Base-by-base conservation (phyloP, 1,140 invertebrate species). In the Eriosoma lanigerum region DNA sequence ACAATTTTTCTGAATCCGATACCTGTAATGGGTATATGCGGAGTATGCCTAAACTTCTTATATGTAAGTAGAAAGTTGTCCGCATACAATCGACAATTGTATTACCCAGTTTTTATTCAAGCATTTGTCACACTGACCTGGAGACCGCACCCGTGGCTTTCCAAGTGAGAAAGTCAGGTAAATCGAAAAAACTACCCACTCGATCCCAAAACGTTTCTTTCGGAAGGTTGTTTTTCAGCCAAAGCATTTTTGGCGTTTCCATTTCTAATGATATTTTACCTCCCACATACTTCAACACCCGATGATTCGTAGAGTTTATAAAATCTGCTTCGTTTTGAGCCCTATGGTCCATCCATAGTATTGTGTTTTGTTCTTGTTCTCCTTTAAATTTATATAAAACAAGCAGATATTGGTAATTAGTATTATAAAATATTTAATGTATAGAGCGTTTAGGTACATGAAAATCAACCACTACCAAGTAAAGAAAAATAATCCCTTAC, bases 311-410 rank as follows among this genome's bases (percentile, higher is more conserved):
- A 44, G 87, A 87, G 85, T 97, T 98, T 17, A 98, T 97, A 24
- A 90, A 86, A 21, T 91, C 88, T 0, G 96, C 93, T 88, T 98
- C 93, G 62, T 89, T 85, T 24, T 89, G 87, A 3, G 96, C 96
- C 83, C 97, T 87, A 85, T 98, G 96, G 86, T 99, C 97, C 94
- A 98, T 93, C 97, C 97, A 99, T 86, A 98, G 90, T 48, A 98
- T 94, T 32, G 98, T 89, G 86, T 98, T 97, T 85, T 93, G 92
- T 64, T 91, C 87, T 84, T 89, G 84, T 54, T 89, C 86, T 12
- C 89, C 91, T 84, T 46, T 50, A 80, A 78, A 19, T 48, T 15
- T 46, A 26, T 64, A 21, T 32, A 64, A n/a, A n/a, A n/a, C n/a
- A n/a, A n/a, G n/a, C 17, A n/a, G 17, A 29, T 56, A 32, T 19